Base-by-base conservation (phyloP, 1,140 invertebrate species). In the Scylla paramamosain region DNA sequence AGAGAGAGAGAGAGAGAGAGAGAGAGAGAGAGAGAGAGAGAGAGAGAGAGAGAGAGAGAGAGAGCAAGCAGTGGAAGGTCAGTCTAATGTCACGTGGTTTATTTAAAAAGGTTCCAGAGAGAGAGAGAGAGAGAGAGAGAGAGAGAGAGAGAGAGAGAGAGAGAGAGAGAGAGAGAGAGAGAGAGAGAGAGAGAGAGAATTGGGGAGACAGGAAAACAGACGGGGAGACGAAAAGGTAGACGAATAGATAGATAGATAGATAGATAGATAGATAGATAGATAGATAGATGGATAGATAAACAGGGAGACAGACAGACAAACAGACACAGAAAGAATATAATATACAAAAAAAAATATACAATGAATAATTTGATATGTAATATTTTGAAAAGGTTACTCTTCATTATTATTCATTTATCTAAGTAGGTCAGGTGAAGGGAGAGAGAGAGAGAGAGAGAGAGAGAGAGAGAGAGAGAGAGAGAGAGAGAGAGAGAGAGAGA, bases 41-140 rank as follows among this genome's bases (percentile, higher is more conserved):
- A 32, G 91, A 25, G 31, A 92, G n/a, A 95, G 91, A 2, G 29
- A 39, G 77, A 94, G 29, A 67, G 25, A 91, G 25, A n/a, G 89
- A 12, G n/a, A 39, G n/a, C 6, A 14, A 82, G 1, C 20, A 83
- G 45, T 28, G 32, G 29, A 45, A 59, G 67, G 45, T 77, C 28
- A 82, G 7, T 82, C 12, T 4, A 29, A 59, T 59, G 52, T 59
- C 16, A 59, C 52, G 16, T 59, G 10, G 16, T 59, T 14, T 59
- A 59, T 12, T 20, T 59, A 20, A 59, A 59, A 59, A 20, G 52
- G 16, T 59, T 20, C 4, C 28, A 14, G 14, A 91, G 83, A 14
- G 12, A 14, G n/a, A 10, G 28, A n/a, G 28, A 59, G 4, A 8
- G 29, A 59, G 29, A 10, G 46, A 14, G 6, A 52, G 12, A 52